These are phyloP conservation scores for Drosophila tripunctata DNA, from an alignment of 2,888 invertebrate species.

Conservation along the genomic window DNA sequence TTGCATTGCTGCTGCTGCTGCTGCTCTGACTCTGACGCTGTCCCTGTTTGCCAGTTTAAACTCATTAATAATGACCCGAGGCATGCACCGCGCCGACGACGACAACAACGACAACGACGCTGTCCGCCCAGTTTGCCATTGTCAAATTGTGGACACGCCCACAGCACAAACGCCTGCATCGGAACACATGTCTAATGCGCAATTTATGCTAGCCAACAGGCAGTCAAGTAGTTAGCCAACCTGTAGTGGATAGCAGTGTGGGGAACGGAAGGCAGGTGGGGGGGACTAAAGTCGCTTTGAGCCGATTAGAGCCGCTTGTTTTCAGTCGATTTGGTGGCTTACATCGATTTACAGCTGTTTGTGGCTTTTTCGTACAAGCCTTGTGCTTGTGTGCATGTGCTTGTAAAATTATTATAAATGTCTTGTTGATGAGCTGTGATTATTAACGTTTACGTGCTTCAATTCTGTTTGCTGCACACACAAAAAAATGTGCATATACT, in stretches of 20 bases:
- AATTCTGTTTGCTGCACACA: slow-evolving; percentile 40
- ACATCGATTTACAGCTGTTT: slow-evolving; percentile 41
- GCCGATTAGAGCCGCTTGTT: slow-evolving; percentile 48
- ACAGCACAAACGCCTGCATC: slow-evolving; percentile 49
- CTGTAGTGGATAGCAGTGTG: background rate
- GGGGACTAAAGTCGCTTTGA: slow-evolving; percentile 18
- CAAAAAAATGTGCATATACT: background rate
- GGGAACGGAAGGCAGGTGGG: background rate
- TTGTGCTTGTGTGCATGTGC: slow-evolving; percentile 56
- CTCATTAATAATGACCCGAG: slow-evolving; percentile 77
- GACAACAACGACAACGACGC: slow-evolving; percentile 20
- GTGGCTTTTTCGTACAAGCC: slow-evolving; percentile 11
- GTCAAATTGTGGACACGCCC: slow-evolving; percentile 72
- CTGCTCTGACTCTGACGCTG: slow-evolving; percentile 26
- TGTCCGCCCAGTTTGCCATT: slow-evolving; percentile 58
- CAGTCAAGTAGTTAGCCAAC: slow-evolving; percentile 15
- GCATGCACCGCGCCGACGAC: slow-evolving; percentile 41
- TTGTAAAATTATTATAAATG: slow-evolving; percentile 78
- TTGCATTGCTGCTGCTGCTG: slow-evolving; percentile 1
- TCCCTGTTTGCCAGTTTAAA: slow-evolving; percentile 61
- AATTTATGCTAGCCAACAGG: slow-evolving; percentile 58
- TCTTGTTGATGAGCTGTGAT: slow-evolving; percentile 77
- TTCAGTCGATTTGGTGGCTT: slow-evolving; percentile 58
- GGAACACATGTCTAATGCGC: slow-evolving; percentile 65
- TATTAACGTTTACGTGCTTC: slow-evolving; percentile 74